Evolutionary conservation across 30 jellyfish, hydroid and myxozoan genomes (phyloP).

Genomic region (Cassiopea andromeda): DNA sequence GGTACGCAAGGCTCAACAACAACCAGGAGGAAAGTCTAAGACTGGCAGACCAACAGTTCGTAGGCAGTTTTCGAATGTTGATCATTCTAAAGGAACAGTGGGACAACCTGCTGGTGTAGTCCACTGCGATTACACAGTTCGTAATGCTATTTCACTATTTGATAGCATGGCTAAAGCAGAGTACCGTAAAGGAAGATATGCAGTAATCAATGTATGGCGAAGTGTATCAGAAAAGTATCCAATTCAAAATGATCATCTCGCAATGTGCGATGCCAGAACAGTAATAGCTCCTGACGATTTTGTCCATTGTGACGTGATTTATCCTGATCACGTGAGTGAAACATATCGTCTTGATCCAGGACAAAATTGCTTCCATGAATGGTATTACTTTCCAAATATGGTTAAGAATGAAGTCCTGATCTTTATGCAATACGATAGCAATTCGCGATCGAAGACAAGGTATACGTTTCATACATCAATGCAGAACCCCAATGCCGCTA

Average conservation of each 20-base stretch:
- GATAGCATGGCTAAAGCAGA: constrained; percentile 49
- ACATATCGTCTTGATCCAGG: constrained; percentile 42
- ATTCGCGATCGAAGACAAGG: constrained; percentile 34
- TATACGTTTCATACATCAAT: constrained; percentile 52
- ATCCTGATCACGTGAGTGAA: constrained; percentile 16
- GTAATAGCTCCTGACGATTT: constrained; percentile 61
- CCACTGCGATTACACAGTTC: constrained; percentile 55
- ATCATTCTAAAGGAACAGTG: constrained; percentile 20
- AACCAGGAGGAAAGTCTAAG: constrained; percentile 6
- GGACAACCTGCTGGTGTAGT: constrained; percentile 50
- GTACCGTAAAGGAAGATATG: constrained; percentile 39
- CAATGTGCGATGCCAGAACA: constrained; percentile 62
- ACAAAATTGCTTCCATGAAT: constrained; percentile 45
- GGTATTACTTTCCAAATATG: constrained; percentile 66
- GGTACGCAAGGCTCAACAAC: constrained; percentile 16
- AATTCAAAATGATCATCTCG: constrained; percentile 49
- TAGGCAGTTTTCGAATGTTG: constrained; percentile 33
- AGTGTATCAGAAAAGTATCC: constrained; percentile 41
- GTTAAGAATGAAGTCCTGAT: constrained; percentile 25
- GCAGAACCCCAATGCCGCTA: constrained; percentile 43
- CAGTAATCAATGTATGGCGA: constrained; percentile 55
- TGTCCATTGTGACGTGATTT: constrained; percentile 30
- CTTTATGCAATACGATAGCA: constrained; percentile 60
- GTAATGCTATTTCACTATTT: constrained; percentile 28
- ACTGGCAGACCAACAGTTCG: constrained; percentile 16